Percentiles rank a stretch among this genome's conserved stretches.
Conservation (phyloP, 2,113 vertebrate species). For the Bucco capensis region DNA sequence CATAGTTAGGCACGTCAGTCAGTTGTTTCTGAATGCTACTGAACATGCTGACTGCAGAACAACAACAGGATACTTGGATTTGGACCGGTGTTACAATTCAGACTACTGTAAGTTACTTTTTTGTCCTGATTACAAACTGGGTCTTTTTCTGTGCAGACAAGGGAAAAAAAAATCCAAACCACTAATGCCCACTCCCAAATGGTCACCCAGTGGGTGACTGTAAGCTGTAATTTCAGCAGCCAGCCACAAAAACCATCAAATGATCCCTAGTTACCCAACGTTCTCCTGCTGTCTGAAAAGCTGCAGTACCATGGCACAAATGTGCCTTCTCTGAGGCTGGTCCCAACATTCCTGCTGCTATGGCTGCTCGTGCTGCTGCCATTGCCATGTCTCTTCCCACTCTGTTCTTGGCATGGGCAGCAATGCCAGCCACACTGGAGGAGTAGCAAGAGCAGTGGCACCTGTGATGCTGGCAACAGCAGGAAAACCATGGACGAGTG, state of each 20-base stretch:
- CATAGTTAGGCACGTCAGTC: neutral
- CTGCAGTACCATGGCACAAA: neutral
- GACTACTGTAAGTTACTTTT: neutral
- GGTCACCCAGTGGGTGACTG: neutral
- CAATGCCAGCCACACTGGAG: fast-evolving
- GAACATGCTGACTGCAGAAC: neutral
- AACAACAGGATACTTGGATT: neutral
- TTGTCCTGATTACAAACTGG: neutral
- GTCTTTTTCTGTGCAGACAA: neutral
- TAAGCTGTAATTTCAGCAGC: neutral
- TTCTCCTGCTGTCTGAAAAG: neutral
- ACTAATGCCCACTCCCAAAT: neutral
- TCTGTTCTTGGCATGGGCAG: fast-evolving
- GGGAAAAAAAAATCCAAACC: neutral
- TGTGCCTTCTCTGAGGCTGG: neutral
- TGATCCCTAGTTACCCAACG: neutral
- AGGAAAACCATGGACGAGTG: neutral
- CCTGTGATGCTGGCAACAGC: fast-evolving
- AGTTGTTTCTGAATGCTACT: neutral
- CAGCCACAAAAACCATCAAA: neutral
- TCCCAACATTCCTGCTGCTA: neutral
- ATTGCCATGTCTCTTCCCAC: fast-evolving
- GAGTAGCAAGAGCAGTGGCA: fast-evolving
- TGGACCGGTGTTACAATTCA: neutral
- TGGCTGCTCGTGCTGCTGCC: neutral